Conservation (phyloP, 2,888 invertebrate genomes). For the Lochmaea crataegi region DNA sequence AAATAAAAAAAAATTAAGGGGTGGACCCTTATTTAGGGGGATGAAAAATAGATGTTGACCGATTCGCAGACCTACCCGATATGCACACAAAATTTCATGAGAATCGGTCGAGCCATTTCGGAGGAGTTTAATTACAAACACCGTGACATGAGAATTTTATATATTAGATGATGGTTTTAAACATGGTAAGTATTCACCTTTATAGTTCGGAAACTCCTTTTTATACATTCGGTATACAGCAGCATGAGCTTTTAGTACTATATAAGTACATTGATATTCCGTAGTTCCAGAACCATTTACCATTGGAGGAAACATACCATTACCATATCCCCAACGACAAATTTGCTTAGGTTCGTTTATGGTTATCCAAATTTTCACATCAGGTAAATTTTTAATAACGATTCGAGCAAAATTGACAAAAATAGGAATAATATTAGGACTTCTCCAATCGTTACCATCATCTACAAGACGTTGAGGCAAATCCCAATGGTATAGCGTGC, state of each 20-base stretch:
- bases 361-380: constrained; percentile 70
- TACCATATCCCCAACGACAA: constrained; percentile 67
- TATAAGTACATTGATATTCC: constrained; percentile 74
- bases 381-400: constrained; percentile 62
- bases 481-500: constrained; percentile 54
- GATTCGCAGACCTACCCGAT: too few relatives aligned
- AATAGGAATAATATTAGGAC: constrained; percentile 70
- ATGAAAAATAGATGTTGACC: too few relatives aligned
- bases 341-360: constrained; percentile 71
- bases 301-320: constrained; percentile 68
- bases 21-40: too few relatives aligned
- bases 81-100: too few relatives aligned
- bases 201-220: constrained; percentile 65
- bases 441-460: constrained; percentile 71
- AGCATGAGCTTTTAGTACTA: constrained; percentile 75
- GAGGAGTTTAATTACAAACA: too few relatives aligned
- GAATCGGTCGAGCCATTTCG: too few relatives aligned
- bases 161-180: too few relatives aligned
- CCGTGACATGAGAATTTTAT: too few relatives aligned
- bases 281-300: constrained; percentile 69
- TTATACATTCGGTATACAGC: constrained; percentile 74
- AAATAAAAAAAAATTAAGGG: too few relatives aligned
- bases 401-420: constrained; percentile 71
- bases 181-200: constrained; percentile 54
- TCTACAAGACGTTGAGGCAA: constrained; percentile 57